A percentile compares a stretch with the other conserved stretches of the same genome.
Evolutionary conservation across 30 jellyfish, hydroid and myxozoan species (phyloP).

Genomic region (Cassiopea andromeda): DNA sequence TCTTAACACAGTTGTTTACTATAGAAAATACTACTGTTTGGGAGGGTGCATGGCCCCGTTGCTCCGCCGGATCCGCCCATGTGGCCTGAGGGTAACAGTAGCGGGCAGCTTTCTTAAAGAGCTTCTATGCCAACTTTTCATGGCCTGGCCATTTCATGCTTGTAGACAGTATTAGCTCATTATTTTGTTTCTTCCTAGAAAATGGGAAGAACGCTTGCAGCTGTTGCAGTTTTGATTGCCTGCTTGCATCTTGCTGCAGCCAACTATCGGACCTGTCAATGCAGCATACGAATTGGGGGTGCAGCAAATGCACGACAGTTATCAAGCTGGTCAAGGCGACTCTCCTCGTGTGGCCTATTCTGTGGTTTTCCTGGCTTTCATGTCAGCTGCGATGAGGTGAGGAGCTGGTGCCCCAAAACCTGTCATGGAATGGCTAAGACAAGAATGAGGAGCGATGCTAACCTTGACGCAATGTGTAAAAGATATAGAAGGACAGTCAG

Average conservation of each 20-base stretch:
- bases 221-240: conserved; percentile 9
- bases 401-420: conserved; percentile 21
- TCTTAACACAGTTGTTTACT: too few species aligned
- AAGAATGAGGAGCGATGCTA: not conserved
- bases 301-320: conserved; percentile 34
- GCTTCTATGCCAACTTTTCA: too few species aligned
- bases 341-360: conserved; percentile 25
- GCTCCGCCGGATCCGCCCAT: too few species aligned
- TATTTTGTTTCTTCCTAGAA: too few species aligned
- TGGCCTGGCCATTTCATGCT: too few species aligned
- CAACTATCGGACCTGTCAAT: conserved; percentile 11
- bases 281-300: conserved; percentile 20
- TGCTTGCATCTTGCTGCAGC: conserved; percentile 3
- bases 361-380: conserved; percentile 28
- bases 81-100: too few species aligned
- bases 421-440: conserved; percentile 3
- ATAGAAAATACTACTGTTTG: too few species aligned
- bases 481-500: conserved; percentile 4
- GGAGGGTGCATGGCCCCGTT: too few species aligned
- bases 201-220: not conserved
- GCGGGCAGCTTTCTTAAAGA: too few species aligned
- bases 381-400: conserved; percentile 18
- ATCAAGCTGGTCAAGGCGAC: not conserved
- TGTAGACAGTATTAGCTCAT: too few species aligned
- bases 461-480: conserved; percentile 6